Evolutionary conservation across 2,888 invertebrate genomes (phyloP), one percentile per base, ranked within the genome.

Genomic region (Pegoplata infirma): DNA sequence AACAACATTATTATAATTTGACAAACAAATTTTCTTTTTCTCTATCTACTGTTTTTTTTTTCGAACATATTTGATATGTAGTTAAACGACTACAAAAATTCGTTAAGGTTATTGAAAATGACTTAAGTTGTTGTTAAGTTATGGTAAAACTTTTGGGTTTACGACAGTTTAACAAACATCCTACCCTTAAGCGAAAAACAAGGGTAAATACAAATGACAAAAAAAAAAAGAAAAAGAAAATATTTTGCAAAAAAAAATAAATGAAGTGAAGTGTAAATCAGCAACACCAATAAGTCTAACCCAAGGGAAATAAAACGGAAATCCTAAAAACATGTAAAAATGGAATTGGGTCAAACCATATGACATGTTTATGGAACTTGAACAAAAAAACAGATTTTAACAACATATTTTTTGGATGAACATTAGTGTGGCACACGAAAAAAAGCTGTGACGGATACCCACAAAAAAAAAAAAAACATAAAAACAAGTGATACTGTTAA

Each of bases 71-170:
- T 3, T 17, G 7, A 2, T 47, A 7, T 19, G 10, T 61, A 16
- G 40, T 8, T 19, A 58, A 21, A 19, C 14, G 21, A 8, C 7
- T 6, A 21, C 21, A 23, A n/a, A 25, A 23, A 25, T 40, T 10
- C 19, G n/a, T 53, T 44, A 55, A 66, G 47, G 23, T 68, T 17
- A 58, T 68, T 68, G 49, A 40, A 68, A 58, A 16, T 49, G 47
- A 16, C 17, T 58, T 17, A 49, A 58, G 10, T 47, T 68, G 10
- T 47, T 68, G 67, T 23, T 23, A 49, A 49, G 36, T 49, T 40
- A 49, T 40, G 23, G 16, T 17, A 23, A n/a, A 58, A 47, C 17
- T 49, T 68, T 58, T 68, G 58, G 49, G 49, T 58, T 25, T 25
- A 49, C 25, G 17, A 49, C 12, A 8, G 64, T 16, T 66, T 44